A percentile compares a stretch with the other conserved stretches of the same genome.
phyloP scores from a whole-genome alignment of 2,888 invertebrate genomes.

The Mylabris sibirica region DNA sequence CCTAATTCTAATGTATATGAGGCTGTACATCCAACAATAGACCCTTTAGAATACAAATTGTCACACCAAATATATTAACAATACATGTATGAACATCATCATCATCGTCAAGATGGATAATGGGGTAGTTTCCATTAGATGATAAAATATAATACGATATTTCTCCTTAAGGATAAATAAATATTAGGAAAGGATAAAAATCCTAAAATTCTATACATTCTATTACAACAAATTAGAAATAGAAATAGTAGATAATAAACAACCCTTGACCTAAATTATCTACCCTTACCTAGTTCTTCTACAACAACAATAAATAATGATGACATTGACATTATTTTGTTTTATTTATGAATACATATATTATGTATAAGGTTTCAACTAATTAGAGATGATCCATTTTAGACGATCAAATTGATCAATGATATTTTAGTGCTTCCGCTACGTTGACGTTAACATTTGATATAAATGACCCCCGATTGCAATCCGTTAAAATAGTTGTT shows the following conservation, averaged over 20 bases:
- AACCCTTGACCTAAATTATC: constrained; percentile 6
- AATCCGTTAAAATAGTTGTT: too few species aligned
- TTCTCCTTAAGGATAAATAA: neutral
- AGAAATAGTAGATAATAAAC: neutral
- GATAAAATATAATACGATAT: neutral
- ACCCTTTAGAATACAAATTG: constrained; percentile 14
- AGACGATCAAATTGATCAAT: neutral
- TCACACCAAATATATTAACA: constrained; percentile 19
- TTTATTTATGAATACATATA: too few species aligned
- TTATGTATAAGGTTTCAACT: neutral
- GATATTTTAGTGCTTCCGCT: neutral
- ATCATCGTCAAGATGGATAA: constrained; percentile 17
- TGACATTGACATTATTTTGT: neutral
- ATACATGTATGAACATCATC: neutral
- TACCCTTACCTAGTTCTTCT: neutral
- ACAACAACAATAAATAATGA: neutral
- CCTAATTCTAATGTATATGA: neutral
- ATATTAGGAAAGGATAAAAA: neutral
- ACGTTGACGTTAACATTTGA: too few species aligned
- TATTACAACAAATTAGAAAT: neutral
- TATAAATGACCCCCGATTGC: too few species aligned
- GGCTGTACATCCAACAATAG: neutral
- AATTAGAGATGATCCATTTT: neutral
- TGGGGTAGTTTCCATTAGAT: neutral
- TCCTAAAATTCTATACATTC: neutral